Evolutionary conservation across 2,888 invertebrate genomes (phyloP).

Genomic region (Geotrupes spiniger): DNA sequence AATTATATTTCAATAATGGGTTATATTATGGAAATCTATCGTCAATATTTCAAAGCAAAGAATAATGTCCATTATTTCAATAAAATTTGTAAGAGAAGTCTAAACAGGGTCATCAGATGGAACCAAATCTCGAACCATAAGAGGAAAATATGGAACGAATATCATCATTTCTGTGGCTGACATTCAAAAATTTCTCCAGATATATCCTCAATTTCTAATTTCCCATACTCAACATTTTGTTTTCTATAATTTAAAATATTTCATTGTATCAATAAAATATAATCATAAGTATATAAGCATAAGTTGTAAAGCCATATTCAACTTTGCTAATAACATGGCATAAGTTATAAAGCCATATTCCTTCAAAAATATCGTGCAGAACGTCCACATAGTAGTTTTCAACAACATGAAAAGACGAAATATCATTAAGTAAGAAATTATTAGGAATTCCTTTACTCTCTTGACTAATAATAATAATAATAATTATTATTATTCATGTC

Average conservation of each 20-base stretch:
- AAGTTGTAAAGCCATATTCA: too few relatives aligned
- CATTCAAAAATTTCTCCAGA: conserved; percentile 22
- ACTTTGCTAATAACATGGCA: conserved; percentile 16
- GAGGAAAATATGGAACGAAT: conserved; percentile 27
- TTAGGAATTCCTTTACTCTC: conserved; percentile 21
- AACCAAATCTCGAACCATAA: conserved; percentile 30
- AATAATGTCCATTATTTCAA: conserved; percentile 27
- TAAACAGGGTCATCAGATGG: conserved; percentile 29
- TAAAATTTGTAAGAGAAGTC: conserved; percentile 27
- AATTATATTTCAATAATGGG: conserved; percentile 29
- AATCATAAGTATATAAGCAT: too few relatives aligned
- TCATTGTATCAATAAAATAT: conserved; percentile 18
- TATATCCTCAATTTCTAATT: conserved; percentile 20
- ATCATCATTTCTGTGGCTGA: conserved; percentile 30
- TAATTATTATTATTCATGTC: too few relatives aligned
- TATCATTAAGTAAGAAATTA: conserved; percentile 24
- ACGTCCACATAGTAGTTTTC: conserved; percentile 21
- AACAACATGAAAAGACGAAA: conserved; percentile 29
- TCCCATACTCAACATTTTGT: conserved; percentile 20
- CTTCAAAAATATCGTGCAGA: conserved; percentile 25
- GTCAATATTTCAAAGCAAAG: conserved; percentile 24
- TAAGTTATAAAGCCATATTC: conserved; percentile 17
- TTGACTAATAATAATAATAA: too few relatives aligned
- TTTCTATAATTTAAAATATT: conserved; percentile 22
- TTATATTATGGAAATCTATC: conserved; percentile 29